These are phyloP conservation scores for Papilio gigon DNA, from an alignment of 2,888 invertebrate genomes.

Conservation along the genomic window DNA sequence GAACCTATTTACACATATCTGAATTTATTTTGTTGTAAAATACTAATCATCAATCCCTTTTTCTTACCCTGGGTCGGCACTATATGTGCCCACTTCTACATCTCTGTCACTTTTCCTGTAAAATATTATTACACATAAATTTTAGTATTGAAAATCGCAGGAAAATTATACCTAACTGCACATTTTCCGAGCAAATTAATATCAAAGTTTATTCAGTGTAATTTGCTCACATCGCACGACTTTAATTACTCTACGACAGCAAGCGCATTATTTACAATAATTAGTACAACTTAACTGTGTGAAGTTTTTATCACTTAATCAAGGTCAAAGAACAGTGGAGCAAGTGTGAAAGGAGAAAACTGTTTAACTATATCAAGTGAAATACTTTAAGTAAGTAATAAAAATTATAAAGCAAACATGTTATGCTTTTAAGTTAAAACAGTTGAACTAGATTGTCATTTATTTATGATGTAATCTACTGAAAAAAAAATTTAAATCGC, in stretches of 20 bases:
- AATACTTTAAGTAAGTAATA: too few species aligned
- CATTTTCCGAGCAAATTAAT: not conserved
- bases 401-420: too few species aligned
- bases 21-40: not conserved
- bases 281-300: constrained; percentile 19
- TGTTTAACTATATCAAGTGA: not conserved
- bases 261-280: constrained; percentile 26
- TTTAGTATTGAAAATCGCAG: not conserved
- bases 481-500: too few species aligned
- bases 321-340: constrained; percentile 41
- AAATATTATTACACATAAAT: too few species aligned
- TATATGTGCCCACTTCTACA: too few species aligned
- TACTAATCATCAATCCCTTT: too few species aligned
- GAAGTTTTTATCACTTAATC: constrained; percentile 18
- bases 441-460: too few species aligned
- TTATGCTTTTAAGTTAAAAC: too few species aligned
- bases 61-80: too few species aligned
- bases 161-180: not conserved
- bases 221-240: not conserved
- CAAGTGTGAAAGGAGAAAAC: constrained; percentile 38
- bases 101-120: too few species aligned
- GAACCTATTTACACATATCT: too few species aligned
- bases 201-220: not conserved
- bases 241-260: not conserved
- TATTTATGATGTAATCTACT: too few species aligned